Evolutionary conservation across 2,888 invertebrate genomes (phyloP).

Genomic region (Brassicogethes aeneus): DNA sequence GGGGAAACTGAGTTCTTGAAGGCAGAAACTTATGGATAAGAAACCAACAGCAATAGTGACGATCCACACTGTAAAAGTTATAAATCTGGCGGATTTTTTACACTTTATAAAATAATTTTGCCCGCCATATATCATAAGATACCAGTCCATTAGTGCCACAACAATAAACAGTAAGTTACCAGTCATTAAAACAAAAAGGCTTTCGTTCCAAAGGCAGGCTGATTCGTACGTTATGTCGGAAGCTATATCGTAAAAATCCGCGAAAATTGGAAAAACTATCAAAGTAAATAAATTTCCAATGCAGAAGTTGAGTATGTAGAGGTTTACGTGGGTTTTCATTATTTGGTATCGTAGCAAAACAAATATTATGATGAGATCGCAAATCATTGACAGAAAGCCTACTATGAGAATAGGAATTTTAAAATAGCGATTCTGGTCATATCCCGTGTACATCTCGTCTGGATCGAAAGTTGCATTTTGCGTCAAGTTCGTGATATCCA

Average conservation of each 20-base stretch:
- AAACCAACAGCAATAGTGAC: constrained; percentile 5
- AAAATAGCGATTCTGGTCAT: no score
- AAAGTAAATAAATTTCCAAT: constrained; percentile 11
- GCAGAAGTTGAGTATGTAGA: constrained; percentile 15
- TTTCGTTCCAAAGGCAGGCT: constrained; percentile 10
- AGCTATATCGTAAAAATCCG: constrained; percentile 9
- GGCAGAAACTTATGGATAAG: constrained; percentile 5
- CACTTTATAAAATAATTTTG: constrained; percentile 8
- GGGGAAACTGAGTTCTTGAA: constrained; percentile 4
- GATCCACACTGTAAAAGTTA: constrained; percentile 9
- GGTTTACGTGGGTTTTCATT: constrained; percentile 9
- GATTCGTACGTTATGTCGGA: constrained; percentile 6
- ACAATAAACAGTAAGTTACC: constrained; percentile 12
- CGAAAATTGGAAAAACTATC: constrained; percentile 6
- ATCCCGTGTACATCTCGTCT: neutral
- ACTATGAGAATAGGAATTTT: constrained; percentile 5
- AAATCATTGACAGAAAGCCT: constrained; percentile 6
- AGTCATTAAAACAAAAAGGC: constrained; percentile 6
- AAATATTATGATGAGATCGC: constrained; percentile 9
- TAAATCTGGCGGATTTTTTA: constrained; percentile 5
- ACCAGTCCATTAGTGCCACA: constrained; percentile 13
- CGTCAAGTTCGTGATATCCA: neutral
- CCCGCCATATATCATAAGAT: constrained; percentile 6
- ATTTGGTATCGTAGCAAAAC: constrained; percentile 6
- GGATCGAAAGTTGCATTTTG: neutral